Evolutionary conservation across 2,888 invertebrate species (phyloP).

Genomic region (Allacma fusca): DNA sequence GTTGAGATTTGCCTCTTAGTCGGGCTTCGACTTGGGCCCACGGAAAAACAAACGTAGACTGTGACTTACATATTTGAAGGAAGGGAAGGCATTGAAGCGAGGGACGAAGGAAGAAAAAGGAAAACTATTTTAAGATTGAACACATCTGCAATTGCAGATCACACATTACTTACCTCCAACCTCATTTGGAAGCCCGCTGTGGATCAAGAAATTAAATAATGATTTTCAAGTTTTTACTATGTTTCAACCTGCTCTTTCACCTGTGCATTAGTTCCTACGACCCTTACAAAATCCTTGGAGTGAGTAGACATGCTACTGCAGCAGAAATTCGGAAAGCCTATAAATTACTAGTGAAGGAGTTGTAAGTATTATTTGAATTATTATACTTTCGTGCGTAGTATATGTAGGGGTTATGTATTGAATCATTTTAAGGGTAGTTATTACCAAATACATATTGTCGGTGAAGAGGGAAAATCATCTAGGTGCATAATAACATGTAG

Average conservation of each 20-base stretch:
- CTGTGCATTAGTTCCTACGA: conserved; percentile 65
- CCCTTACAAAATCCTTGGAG: conserved; percentile 84
- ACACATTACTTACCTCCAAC: not conserved
- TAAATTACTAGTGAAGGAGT: conserved; percentile 88
- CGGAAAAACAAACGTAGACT: too few species aligned
- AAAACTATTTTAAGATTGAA: conserved; percentile 10
- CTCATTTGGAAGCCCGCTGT: not conserved
- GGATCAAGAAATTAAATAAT: not conserved
- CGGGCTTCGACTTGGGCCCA: too few species aligned
- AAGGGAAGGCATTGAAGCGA: too few species aligned
- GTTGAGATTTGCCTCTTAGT: too few species aligned
- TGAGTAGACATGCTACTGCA: conserved; percentile 76
- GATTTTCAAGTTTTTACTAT: conserved; percentile 9
- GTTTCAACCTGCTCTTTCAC: conserved; percentile 21
- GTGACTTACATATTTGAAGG: too few species aligned
- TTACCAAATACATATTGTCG: too few species aligned
- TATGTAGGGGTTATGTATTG: too few species aligned
- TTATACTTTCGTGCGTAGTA: too few species aligned
- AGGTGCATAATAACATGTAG: too few species aligned
- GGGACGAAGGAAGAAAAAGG: not conserved
- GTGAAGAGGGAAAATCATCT: too few species aligned
- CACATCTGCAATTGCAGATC: conserved; percentile 23
- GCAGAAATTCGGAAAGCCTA: conserved; percentile 89
- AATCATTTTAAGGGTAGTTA: too few species aligned
- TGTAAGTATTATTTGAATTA: conserved; percentile 71